Evolutionary conservation across 2,113 vertebrate species (phyloP).

Genomic region (Speoplatyrhinus poulsoni): DNA sequence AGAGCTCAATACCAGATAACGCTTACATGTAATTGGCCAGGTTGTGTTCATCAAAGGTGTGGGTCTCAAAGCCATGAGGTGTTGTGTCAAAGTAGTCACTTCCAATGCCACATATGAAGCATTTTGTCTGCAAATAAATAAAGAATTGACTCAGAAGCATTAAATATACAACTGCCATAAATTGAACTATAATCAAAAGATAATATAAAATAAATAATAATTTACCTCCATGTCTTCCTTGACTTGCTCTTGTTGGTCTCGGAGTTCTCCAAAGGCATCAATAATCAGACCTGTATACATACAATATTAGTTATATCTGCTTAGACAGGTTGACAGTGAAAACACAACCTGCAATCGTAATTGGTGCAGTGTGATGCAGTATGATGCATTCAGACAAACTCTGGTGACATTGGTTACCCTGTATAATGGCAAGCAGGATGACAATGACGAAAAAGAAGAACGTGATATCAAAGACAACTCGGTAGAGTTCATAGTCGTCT

Average conservation of each 20-base stretch:
- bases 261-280: conserved; percentile 86
- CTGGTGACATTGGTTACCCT: conserved; percentile 73
- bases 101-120: conserved; percentile 92
- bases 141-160: neutral
- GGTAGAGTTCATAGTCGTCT: conserved; percentile 91
- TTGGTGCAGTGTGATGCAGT: no score
- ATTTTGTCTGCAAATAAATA: conserved; percentile 82
- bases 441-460: conserved; percentile 97
- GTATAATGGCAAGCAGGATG: conserved; percentile 93
- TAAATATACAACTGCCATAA: neutral
- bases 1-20: neutral
- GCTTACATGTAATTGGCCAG: conserved; percentile 87
- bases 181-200: neutral
- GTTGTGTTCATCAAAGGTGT: conserved; percentile 91
- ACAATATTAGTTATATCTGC: neutral
- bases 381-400: no score
- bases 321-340: neutral
- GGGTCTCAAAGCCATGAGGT: conserved; percentile 90
- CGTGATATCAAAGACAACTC: conserved; percentile 92
- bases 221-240: conserved; percentile 91
- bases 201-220: neutral
- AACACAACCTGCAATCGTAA: neutral
- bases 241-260: conserved; percentile 88
- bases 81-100: conserved; percentile 94
- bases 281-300: conserved; percentile 83